Conservation (phyloP, 2,113 vertebrate genomes). For the Neotoma lepida region DNA sequence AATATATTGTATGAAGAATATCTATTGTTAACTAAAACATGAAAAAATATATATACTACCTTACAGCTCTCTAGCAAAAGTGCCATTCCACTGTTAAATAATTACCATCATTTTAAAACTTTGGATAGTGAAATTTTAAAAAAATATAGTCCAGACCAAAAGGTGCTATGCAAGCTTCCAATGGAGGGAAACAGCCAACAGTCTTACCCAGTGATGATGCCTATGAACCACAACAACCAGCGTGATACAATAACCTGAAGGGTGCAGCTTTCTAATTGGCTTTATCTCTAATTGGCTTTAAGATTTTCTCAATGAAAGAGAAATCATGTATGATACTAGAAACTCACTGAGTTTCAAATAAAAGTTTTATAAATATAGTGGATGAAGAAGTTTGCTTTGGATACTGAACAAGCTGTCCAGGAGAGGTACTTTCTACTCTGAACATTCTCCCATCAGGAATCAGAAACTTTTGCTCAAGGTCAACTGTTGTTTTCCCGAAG, state of each 20-base stretch:
- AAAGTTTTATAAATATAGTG: slow-evolving; percentile 68
- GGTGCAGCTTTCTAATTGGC: too few relatives aligned
- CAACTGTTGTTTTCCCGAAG: slow-evolving; percentile 29
- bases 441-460: slow-evolving; percentile 62
- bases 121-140: not conserved
- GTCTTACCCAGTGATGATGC: not conserved
- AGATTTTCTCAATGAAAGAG: too few relatives aligned
- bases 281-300: not conserved
- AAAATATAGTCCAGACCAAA: not conserved
- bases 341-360: slow-evolving; percentile 47
- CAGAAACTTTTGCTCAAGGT: not conserved
- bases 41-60: not conserved
- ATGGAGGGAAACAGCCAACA: not conserved
- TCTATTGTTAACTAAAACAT: not conserved
- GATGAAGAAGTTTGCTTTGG: not conserved
- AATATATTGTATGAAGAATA: not conserved
- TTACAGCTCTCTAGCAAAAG: not conserved
- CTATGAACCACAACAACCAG: not conserved
- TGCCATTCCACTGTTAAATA: not conserved
- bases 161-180: not conserved
- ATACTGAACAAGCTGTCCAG: slow-evolving; percentile 55
- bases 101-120: not conserved
- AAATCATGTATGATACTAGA: not conserved
- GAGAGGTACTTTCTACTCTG: slow-evolving; percentile 64
- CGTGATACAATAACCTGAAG: not conserved